phyloP scores from a whole-genome alignment of 2,113 vertebrate species.

The Neotragus pygmaeus region DNA sequence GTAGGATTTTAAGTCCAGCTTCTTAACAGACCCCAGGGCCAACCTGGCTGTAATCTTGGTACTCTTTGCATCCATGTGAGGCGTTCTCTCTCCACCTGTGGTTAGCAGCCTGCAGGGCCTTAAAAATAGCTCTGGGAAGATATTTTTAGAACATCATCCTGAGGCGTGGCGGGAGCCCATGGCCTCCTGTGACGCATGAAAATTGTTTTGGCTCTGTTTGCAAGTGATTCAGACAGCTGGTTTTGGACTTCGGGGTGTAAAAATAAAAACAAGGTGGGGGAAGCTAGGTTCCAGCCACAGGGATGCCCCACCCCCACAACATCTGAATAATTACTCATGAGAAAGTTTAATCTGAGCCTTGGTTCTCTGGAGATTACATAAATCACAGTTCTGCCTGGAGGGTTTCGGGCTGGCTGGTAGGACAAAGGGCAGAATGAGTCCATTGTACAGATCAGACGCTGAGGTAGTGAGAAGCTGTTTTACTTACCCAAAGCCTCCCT shows the following conservation, averaged over 20 bases:
- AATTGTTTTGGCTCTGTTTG: slow-evolving; percentile 40
- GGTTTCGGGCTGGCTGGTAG: background rate
- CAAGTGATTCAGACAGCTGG: slow-evolving; percentile 60
- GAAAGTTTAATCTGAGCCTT: background rate
- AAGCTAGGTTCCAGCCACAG: background rate
- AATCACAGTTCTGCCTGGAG: background rate
- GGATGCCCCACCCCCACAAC: background rate
- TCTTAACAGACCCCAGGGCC: background rate
- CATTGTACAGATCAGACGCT: background rate
- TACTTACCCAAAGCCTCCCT: background rate
- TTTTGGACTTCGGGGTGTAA: slow-evolving; percentile 30
- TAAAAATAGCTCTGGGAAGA: slow-evolving; percentile 59
- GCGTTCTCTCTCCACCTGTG: background rate
- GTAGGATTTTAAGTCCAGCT: background rate
- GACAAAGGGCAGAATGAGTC: background rate
- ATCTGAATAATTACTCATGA: background rate
- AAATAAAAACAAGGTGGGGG: slow-evolving; percentile 56
- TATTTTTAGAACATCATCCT: slow-evolving; percentile 67
- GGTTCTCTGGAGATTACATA: background rate
- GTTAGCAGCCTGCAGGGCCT: background rate
- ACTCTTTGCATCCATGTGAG: fast-evolving
- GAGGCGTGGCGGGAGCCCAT: slow-evolving; percentile 50
- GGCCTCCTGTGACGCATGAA: slow-evolving; percentile 51
- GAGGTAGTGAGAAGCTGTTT: background rate
- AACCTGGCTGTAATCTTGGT: background rate